Conservation (phyloP, 1,140 invertebrate genomes). For the Chlorops oryzae region DNA sequence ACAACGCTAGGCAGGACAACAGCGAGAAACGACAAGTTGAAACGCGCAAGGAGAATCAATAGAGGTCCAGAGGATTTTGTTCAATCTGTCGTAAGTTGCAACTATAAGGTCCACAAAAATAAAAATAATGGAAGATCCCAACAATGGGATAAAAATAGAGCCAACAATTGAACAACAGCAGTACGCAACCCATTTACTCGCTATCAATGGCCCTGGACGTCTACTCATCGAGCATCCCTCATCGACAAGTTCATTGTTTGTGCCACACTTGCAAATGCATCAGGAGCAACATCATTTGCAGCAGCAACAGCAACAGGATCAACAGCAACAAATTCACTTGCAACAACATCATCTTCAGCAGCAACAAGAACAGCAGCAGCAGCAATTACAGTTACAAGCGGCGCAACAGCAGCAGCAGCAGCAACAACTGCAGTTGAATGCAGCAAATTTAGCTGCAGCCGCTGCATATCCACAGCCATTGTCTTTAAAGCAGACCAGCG, state of each 20-base stretch:
- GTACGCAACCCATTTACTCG: constrained; percentile 41
- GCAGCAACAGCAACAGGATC: not conserved
- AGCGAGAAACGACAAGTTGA: no score
- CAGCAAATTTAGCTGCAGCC: constrained; percentile 35
- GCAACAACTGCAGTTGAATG: constrained; percentile 16
- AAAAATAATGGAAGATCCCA: no score
- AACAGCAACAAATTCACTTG: constrained; percentile 13
- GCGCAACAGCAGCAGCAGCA: constrained; percentile 4
- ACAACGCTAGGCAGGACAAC: no score
- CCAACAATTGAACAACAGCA: constrained; percentile 44
- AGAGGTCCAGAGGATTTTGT: no score
- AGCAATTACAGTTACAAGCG: constrained; percentile 21
- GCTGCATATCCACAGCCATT: constrained; percentile 31
- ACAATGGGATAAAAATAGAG: no score
- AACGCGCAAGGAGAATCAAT: no score
- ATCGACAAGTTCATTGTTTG: no score
- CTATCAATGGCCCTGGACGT: constrained; percentile 42
- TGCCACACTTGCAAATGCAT: no score
- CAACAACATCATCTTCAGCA: constrained; percentile 19
- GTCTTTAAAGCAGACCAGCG: constrained; percentile 30
- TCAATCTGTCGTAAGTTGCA: no score
- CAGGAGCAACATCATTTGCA: constrained; percentile 27
- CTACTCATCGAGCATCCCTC: constrained; percentile 44
- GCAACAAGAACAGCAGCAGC: constrained; percentile 24
- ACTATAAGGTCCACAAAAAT: no score